Percentiles rank a stretch among this genome's conserved stretches.
phyloP scores from a whole-genome alignment of 2,797 vertebrate species.

The Microctenopoma lineatum region DNA sequence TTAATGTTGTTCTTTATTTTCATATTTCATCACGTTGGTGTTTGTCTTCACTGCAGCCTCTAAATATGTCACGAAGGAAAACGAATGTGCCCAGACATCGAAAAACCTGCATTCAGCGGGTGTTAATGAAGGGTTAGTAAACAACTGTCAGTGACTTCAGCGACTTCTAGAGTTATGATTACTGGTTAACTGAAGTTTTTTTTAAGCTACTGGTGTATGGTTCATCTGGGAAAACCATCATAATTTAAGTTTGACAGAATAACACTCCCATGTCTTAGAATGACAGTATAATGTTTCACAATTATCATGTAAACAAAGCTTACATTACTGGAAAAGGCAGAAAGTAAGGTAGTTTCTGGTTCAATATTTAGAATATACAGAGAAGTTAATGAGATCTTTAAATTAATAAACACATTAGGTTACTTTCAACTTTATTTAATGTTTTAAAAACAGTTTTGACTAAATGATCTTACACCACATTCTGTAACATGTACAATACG shows the following conservation, averaged over 20 bases:
- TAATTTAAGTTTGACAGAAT: conserved; percentile 40
- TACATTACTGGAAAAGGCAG: background rate
- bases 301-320: conserved; percentile 20
- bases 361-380: background rate
- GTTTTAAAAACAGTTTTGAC: conserved; percentile 4
- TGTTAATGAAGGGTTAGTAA: conserved; percentile 93
- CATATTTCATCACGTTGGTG: conserved; percentile 24
- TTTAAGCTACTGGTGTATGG: conserved; percentile 17
- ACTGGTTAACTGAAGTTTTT: conserved; percentile 34
- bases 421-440: conserved; percentile 8
- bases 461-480: background rate
- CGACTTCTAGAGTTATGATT: conserved; percentile 42
- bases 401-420: background rate
- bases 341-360: background rate
- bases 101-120: conserved; percentile 89
- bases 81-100: conserved; percentile 83
- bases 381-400: background rate
- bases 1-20: conserved; percentile 21
- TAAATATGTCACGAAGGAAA: conserved; percentile 90
- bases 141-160: conserved; percentile 36
- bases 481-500: conserved; percentile 30
- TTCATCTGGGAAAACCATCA: conserved; percentile 36
- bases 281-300: conserved; percentile 9
- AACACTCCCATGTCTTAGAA: conserved; percentile 17
- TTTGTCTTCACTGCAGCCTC: conserved; percentile 73